Evolutionary conservation across 2,113 vertebrate genomes (phyloP), one percentile per base, ranked within the genome.

Genomic region (Chitala chitala): DNA sequence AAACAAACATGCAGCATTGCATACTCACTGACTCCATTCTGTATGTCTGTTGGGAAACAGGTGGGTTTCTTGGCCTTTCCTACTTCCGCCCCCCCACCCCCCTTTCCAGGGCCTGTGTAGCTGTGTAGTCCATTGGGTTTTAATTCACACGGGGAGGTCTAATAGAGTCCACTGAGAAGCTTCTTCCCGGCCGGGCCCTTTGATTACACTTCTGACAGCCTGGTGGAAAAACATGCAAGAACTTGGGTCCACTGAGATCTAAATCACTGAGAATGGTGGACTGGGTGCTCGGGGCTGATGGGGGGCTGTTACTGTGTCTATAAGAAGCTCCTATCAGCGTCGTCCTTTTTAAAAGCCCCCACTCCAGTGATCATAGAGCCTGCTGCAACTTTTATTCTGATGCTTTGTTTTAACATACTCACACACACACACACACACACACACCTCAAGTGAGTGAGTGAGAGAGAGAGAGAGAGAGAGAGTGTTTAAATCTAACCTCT

Each of bases 401-500:
- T n/a, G n/a, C n/a, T n/a, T n/a, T 42, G 12, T 68, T 68, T 44
- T 46, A 68, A 68, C 15, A 22, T 17, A 46, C 24, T 13, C 38
- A n/a, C 20, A n/a, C 12, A 29, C 20, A 33, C 36, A 22, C 24
- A 20, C 20, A 5, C 46, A 48, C 48, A 10, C 3, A 24, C 80
- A 77, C 80, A 78, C 80, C 80, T 82, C 83, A n/a, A n/a, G n/a
- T n/a, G n/a, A n/a, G n/a, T n/a, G n/a, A n/a, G n/a, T n/a, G n/a
- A n/a, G n/a, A n/a, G n/a, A n/a, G n/a, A n/a, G n/a, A n/a, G n/a
- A n/a, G n/a, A n/a, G n/a, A n/a, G n/a, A n/a, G n/a, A n/a, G n/a
- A n/a, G 80, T 81, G 80, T 81, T 85, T 84, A 88, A 87, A 89
- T 88, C 87, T 83, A 72, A 81, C 69, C 79, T 76, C 84, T 82